phyloP scores from a whole-genome alignment of 2,797 vertebrate genomes.

The Gambusia yucatana region DNA sequence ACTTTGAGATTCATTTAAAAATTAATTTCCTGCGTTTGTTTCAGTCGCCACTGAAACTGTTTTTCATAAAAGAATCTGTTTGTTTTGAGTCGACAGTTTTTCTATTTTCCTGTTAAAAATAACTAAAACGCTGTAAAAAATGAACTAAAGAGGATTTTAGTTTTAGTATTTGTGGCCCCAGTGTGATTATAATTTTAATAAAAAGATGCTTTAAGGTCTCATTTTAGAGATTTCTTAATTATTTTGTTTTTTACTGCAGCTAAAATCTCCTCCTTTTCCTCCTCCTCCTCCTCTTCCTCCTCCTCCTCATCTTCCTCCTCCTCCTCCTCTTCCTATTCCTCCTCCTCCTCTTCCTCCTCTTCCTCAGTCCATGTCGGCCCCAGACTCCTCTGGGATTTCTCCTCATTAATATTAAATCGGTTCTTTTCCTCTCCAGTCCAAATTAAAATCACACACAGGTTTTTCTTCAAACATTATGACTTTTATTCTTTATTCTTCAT shows the following conservation, averaged over 20 bases:
- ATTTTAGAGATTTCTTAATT: too few species aligned
- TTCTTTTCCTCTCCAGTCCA: background rate
- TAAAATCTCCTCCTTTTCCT: background rate
- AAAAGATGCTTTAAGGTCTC: too few species aligned
- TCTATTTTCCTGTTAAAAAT: too few species aligned
- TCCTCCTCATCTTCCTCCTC: background rate
- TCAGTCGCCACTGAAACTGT: too few species aligned
- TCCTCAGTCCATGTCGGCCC: background rate
- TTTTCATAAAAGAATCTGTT: too few species aligned
- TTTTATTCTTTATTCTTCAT: constrained; percentile 92
- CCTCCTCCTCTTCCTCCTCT: constrained; percentile 19
- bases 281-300: background rate
- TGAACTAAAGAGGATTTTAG: too few species aligned
- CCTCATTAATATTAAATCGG: constrained; percentile 74
- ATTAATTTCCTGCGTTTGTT: too few species aligned
- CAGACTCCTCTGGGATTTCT: background rate
- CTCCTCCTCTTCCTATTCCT: constrained; percentile 43
- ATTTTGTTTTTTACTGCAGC: too few species aligned
- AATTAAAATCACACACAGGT: constrained; percentile 71
- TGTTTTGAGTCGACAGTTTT: too few species aligned
- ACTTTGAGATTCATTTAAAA: background rate
- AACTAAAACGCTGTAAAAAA: too few species aligned
- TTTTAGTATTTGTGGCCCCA: too few species aligned
- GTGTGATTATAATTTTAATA: too few species aligned
- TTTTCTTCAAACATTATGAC: constrained; percentile 93